Evolutionary conservation across 2,888 invertebrate species (phyloP).

Genomic region (Nomada ruficornis): DNA sequence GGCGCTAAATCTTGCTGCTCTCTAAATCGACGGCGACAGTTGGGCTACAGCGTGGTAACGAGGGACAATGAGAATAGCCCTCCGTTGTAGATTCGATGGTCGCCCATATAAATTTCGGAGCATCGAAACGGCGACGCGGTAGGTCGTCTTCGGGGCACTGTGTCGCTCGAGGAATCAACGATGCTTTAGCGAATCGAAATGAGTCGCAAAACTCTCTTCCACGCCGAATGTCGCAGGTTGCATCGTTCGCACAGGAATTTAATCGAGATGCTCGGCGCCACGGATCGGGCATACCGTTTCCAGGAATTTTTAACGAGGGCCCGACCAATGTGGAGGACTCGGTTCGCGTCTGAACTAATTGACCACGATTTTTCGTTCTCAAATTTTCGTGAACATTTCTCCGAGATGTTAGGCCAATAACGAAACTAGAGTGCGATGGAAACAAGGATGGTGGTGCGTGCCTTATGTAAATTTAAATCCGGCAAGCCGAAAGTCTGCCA

Average conservation of each 20-base stretch:
- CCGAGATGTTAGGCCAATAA: no score
- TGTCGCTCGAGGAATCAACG: background rate
- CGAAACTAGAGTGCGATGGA: background rate
- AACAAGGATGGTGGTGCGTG: background rate
- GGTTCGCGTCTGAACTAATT: no score
- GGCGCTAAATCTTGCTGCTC: constrained; percentile 21
- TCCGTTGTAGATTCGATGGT: constrained; percentile 61
- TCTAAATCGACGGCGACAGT: constrained; percentile 27
- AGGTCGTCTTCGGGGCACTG: constrained; percentile 3
- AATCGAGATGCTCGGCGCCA: background rate
- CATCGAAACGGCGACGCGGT: background rate
- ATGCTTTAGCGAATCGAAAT: background rate
- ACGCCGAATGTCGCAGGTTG: background rate
- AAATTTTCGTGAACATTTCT: no score
- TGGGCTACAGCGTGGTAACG: constrained; percentile 34
- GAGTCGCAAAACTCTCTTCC: constrained; percentile 1
- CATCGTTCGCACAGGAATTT: background rate
- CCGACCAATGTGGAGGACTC: no score
- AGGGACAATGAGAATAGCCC: constrained; percentile 61
- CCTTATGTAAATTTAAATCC: constrained; percentile 24
- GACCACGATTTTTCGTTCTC: no score
- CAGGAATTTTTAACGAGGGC: background rate
- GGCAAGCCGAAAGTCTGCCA: constrained; percentile 18
- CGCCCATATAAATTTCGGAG: constrained; percentile 42
- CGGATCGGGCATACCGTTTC: background rate